Evolutionary conservation across 2,888 invertebrate genomes (phyloP), one percentile per base, ranked within the genome.

Genomic region (Perithous albicinctus): DNA sequence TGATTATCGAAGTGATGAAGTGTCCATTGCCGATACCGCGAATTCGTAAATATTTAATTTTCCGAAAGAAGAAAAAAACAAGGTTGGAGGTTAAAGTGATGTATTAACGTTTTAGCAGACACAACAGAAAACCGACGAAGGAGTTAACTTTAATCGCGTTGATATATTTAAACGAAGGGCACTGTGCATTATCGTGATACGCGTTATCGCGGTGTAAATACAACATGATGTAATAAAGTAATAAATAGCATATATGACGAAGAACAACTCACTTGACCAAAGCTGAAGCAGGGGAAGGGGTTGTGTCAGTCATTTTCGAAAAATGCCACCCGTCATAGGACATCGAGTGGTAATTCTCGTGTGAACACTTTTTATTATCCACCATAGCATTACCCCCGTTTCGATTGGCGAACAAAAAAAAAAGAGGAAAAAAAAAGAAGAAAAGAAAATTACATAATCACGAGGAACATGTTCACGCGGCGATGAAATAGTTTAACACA

Each of bases 251-350:
- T 51, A 20, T 51, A 51, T 51, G 51, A 51, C 51, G 51, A 51
- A 82, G n/a, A n/a, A n/a, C n/a, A n/a, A 87, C 89, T 91, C 87
- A 92, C 92, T 91, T 90, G 86, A 88, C 87, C 78, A 90, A 87
- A 87, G 90, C 87, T 85, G 89, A 88, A 74, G 88, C 85, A 76
- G 87, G 85, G 67, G 90, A 88, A 43, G 89, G 87, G 75, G 89
- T 86, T 84, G 89, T 88, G 87, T 92, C 92, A 84, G 91, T 90
- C 92, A 92, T 92, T 88, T 90, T 91, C 84, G 83, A 86, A 83
- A 86, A 84, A 88, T 86, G 88, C 90, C 88, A 88, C 88, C 88
- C 87, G 87, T 86, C 87, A 86, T 82, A 82, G 86, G 85, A 87
- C 85, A 83, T 86, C 84, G 85, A 85, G 82, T 79, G 82, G 79